Evolutionary conservation across 2,888 invertebrate species (phyloP).

Genomic region (Cerastoderma edule): DNA sequence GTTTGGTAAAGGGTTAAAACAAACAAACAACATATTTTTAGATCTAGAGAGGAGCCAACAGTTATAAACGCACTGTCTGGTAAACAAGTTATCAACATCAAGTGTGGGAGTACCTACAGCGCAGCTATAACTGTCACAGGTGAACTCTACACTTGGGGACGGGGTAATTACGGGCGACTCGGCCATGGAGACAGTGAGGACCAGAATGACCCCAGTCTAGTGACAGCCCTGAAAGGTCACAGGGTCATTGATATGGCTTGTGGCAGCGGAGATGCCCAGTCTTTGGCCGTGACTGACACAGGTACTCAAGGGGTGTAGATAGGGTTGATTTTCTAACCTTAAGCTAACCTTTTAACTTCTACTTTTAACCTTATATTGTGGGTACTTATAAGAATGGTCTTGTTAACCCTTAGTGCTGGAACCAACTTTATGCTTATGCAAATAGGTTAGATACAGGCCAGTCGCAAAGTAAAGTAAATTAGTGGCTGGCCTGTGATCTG

Average conservation of each 20-base stretch:
- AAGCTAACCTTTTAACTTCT: no score
- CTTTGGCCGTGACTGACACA: conserved; percentile 96
- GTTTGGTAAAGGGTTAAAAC: no score
- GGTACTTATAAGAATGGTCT: no score
- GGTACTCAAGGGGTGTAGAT: conserved; percentile 86
- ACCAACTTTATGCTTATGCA: no score
- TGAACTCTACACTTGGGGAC: conserved; percentile 98
- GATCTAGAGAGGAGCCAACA: conserved; percentile 92
- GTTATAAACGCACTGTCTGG: conserved; percentile 93
- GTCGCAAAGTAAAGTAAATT: no score
- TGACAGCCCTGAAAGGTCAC: conserved; percentile 83
- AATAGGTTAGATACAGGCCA: no score
- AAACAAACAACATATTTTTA: no score
- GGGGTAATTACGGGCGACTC: conserved; percentile 95
- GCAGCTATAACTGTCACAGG: conserved; percentile 95
- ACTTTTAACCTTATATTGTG: no score
- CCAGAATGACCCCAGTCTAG: conserved; percentile 94
- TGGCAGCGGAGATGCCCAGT: conserved; percentile 98
- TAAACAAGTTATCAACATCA: conserved; percentile 91
- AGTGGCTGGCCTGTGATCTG: no score
- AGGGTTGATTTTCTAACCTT: no score
- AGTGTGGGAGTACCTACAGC: conserved; percentile 97
- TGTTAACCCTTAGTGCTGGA: no score
- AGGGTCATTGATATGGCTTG: conserved; percentile 88
- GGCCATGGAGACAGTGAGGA: conserved; percentile 98